Evolutionary conservation across 1,140 invertebrate genomes (phyloP), one percentile per base, ranked within the genome.

Genomic region (Lucilia sericata): DNA sequence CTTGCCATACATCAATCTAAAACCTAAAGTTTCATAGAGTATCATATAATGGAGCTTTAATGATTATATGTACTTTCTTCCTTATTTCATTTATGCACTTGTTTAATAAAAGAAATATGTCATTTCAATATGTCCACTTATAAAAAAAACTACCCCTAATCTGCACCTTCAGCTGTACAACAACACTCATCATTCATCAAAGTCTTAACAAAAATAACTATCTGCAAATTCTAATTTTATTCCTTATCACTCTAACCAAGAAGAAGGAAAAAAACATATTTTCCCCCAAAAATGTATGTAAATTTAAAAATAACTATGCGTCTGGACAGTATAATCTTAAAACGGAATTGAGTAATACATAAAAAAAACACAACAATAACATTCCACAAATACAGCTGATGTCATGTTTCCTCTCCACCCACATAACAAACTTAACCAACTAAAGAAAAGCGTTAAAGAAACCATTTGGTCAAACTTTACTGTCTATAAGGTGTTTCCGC

Each of bases 271-370:
- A 55, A 55, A 13, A 55, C 51, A 0, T 17, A 60, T 70, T 70
- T 21, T 70, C 7, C 21, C 65, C n/a, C 42, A 2, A 78, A 80
- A 80, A 51, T 80, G n/a, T 51, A 80, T 80, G 76, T 19, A 80
- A 80, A 80, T 80, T 47, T 25, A 42, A 80, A 80, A 80, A 80
- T 51, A 49, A 49, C 42, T 80, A 25, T 80, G 42, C 76, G 76
- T 80, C 76, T 80, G 76, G 76, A 80, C 76, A 80, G 19, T 49
- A 34, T 80, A 80, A 80, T 80, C 76, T 80, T 49, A 25, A 80
- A 80, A 80, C 76, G 76, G 76, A 80, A 80, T 80, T 80, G 13
- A 49, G 47, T 21, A 80, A 80, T 80, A 49, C n/a, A 80, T 17
- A 49, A 21, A 49, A 80, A 51, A 80, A 36, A 80, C 42, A 80